Percentiles rank a stretch among this genome's conserved stretches.
Conservation (phyloP, 1,140 invertebrate genomes). For the Drosophila albomicans region DNA sequence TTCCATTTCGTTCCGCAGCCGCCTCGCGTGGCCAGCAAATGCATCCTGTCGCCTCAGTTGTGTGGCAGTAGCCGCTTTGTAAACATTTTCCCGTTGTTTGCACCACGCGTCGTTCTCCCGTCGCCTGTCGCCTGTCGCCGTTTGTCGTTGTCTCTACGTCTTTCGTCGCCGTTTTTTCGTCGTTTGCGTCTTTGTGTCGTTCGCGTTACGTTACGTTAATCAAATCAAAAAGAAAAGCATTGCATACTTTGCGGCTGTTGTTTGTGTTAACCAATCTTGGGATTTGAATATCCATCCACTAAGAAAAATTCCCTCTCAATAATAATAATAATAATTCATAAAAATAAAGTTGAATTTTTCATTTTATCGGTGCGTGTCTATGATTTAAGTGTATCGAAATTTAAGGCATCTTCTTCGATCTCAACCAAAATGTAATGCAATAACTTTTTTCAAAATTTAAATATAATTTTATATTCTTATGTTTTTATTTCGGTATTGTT, state of each 20-base stretch:
- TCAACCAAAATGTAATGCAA: constrained; percentile 17
- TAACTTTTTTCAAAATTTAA: not conserved
- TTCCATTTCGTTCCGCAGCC: constrained; percentile 63
- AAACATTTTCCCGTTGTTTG: constrained; percentile 70
- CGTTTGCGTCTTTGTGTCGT: constrained; percentile 42
- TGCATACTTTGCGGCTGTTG: constrained; percentile 57
- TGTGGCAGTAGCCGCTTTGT: constrained; percentile 80
- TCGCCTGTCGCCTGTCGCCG: constrained; percentile 41
- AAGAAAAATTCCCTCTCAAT: constrained; percentile 28
- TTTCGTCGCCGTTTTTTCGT: constrained; percentile 47
- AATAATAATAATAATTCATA: constrained; percentile 27
- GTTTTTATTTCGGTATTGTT: no score
- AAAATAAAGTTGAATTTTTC: constrained; percentile 48
- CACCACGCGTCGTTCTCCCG: constrained; percentile 66
- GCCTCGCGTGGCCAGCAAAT: constrained; percentile 40
- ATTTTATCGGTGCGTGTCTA: constrained; percentile 62
- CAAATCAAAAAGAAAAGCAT: constrained; percentile 19
- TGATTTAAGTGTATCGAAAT: constrained; percentile 64
- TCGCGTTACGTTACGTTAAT: constrained; percentile 52
- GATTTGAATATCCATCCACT: constrained; percentile 8
- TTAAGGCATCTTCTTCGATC: constrained; percentile 36
- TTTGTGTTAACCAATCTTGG: constrained; percentile 39
- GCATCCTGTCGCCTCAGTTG: constrained; percentile 77
- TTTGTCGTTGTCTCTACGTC: constrained; percentile 36
- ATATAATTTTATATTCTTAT: not conserved